A percentile compares a stretch with the other conserved stretches of the same genome.
Evolutionary conservation across 2,888 invertebrate species (phyloP).

Genomic region (Hesperia comma): DNA sequence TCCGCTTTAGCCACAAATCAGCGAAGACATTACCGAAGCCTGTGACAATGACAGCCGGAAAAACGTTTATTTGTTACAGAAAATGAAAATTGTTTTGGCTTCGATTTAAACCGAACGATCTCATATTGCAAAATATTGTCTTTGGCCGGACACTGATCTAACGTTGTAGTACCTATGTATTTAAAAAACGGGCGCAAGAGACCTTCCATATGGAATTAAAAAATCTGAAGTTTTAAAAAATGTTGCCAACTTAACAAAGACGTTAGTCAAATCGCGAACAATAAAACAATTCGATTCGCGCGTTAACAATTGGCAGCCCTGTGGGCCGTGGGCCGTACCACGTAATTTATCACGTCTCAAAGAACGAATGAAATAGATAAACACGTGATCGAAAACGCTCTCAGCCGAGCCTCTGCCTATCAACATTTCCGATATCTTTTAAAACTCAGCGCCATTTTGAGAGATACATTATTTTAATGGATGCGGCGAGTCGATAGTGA

Average conservation of each 20-base stretch:
- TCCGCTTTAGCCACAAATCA: too few relatives aligned
- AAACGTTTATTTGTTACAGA: too few relatives aligned
- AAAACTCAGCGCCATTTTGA: constrained; percentile 63
- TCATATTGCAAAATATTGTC: too few relatives aligned
- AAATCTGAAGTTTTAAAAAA: not conserved
- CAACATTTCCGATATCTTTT: constrained; percentile 57
- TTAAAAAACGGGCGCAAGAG: too few relatives aligned
- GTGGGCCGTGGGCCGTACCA: constrained; percentile 42
- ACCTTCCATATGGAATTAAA: too few relatives aligned
- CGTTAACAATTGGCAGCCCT: constrained; percentile 55
- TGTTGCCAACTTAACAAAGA: constrained; percentile 37
- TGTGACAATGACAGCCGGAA: too few relatives aligned
- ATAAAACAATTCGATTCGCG: constrained; percentile 27
- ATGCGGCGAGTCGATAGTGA: constrained; percentile 50
- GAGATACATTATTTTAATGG: constrained; percentile 71
- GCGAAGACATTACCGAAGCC: too few relatives aligned
- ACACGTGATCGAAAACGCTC: constrained; percentile 68
- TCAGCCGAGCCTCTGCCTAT: constrained; percentile 52
- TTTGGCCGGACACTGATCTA: too few relatives aligned
- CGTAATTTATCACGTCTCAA: constrained; percentile 50
- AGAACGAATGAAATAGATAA: constrained; percentile 59
- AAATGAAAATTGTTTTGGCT: too few relatives aligned
- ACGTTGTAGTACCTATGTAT: too few relatives aligned
- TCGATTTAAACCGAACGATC: too few relatives aligned
- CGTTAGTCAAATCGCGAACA: constrained; percentile 23